Percentiles rank a stretch among this genome's conserved stretches.
Conservation (phyloP, 2,113 vertebrate species). For the Amphiprion ocellaris region DNA sequence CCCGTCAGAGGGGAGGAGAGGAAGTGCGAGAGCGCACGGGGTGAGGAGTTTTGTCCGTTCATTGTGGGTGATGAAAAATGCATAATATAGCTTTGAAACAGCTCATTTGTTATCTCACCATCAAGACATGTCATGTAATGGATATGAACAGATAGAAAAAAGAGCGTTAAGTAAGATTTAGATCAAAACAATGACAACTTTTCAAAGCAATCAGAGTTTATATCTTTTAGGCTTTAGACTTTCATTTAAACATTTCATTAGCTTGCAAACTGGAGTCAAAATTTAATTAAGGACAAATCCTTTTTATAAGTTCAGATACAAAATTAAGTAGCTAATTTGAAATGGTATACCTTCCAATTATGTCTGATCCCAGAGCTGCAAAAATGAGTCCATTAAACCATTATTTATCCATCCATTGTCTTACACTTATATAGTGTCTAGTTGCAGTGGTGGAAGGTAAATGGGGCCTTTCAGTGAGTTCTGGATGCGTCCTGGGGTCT, state of each 20-base stretch:
- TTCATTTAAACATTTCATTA: too few relatives aligned
- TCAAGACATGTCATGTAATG: background rate
- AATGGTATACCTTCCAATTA: background rate
- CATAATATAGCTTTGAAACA: background rate
- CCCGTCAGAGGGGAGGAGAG: background rate
- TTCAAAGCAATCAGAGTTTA: background rate
- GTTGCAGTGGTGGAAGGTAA: too few relatives aligned
- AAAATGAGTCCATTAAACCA: background rate
- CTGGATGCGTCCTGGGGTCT: too few relatives aligned
- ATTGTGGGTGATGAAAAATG: background rate
- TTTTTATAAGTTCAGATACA: too few relatives aligned
- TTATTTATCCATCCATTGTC: background rate
- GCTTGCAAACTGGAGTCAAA: too few relatives aligned
- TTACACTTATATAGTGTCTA: too few relatives aligned
- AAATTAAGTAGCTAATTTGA: background rate
- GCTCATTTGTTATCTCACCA: constrained; percentile 1
- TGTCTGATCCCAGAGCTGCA: background rate
- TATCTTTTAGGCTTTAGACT: too few relatives aligned
- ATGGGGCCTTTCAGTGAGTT: too few relatives aligned
- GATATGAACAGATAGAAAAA: background rate
- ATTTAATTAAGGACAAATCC: too few relatives aligned
- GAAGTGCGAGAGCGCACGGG: background rate
- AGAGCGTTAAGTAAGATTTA: background rate
- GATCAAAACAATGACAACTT: background rate
- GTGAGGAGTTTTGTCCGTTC: background rate